Evolutionary conservation across 2,888 invertebrate species (phyloP).

Genomic region (Apamea epomidion): DNA sequence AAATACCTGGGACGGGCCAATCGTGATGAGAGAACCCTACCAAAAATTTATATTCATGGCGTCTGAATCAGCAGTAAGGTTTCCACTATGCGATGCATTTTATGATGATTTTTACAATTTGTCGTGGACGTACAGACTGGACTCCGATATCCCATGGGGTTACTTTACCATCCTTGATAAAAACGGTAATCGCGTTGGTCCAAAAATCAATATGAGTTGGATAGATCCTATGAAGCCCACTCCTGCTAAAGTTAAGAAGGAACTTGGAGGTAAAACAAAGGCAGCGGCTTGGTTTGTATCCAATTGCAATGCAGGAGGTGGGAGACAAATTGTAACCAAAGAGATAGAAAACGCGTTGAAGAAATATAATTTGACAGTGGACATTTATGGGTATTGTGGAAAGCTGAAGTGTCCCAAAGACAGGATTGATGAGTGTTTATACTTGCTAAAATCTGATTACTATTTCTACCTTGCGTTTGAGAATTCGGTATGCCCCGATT

Average conservation of each 20-base stretch:
- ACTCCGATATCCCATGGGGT: slow-evolving; percentile 80
- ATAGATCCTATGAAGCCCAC: slow-evolving; percentile 71
- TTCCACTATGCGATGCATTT: slow-evolving; percentile 74
- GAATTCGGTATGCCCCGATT: slow-evolving; percentile 80
- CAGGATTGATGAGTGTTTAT: slow-evolving; percentile 75
- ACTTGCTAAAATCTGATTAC: slow-evolving; percentile 77
- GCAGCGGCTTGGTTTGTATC: slow-evolving; percentile 84
- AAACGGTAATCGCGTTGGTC: slow-evolving; percentile 77
- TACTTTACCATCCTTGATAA: slow-evolving; percentile 76
- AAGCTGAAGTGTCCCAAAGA: slow-evolving; percentile 75
- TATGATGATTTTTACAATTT: slow-evolving; percentile 80
- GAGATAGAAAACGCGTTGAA: slow-evolving; percentile 70
- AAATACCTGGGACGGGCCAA: slow-evolving; percentile 76
- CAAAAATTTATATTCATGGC: slow-evolving; percentile 89
- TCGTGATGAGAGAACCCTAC: slow-evolving; percentile 74
- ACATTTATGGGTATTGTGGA: slow-evolving; percentile 83
- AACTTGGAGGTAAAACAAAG: slow-evolving; percentile 76
- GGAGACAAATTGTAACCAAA: slow-evolving; percentile 67
- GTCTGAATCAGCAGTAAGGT: slow-evolving; percentile 76
- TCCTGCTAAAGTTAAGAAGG: slow-evolving; percentile 67
- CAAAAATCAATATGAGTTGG: slow-evolving; percentile 81
- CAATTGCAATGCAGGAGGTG: slow-evolving; percentile 74
- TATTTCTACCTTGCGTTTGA: slow-evolving; percentile 86
- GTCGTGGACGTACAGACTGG: slow-evolving; percentile 82
- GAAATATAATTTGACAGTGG: slow-evolving; percentile 74